Evolutionary conservation across 2,113 vertebrate species (phyloP), one percentile per base, ranked within the genome.

Genomic region (Nothoprocta pentlandii): DNA sequence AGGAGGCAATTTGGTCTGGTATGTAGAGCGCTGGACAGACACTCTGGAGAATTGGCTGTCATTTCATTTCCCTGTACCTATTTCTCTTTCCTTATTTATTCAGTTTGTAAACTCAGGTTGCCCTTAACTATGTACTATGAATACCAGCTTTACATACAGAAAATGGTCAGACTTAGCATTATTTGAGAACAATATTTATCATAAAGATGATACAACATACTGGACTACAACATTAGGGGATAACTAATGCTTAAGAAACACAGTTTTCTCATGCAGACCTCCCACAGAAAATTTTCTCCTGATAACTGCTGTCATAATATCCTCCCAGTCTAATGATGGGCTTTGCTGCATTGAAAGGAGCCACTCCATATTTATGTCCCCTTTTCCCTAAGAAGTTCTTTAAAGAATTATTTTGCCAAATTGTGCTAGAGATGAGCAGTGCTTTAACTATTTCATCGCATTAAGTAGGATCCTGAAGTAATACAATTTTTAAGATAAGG

Each of bases 371-470:
- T 91, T 91, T 94, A 94, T 56, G 68, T 23, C 32, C 15, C n/a
- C 19, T 62, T 59, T 61, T 26, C 56, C 28, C 20, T 51, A 86
- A 90, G 21, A 90, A 74, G 61, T 41, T 58, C 32, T 93, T 95
- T 79, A 62, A 89, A 79, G 53, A 89, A 59, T 66, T 71, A 76
- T 92, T 96, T 90, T 90, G 28, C 54, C 39, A 85, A 90, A 94
- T 73, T 89, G 47, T 39, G 5, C 77, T 82, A 46, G 58, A 69
- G 70, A 75, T 58, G 58, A 93, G 25, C 8, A 84, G 21, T 26
- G 30, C 80, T 93, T 95, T 96, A 93, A 95, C 92, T 80, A 93
- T 94, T 90, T 93, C 26, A 63, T 90, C 92, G 73, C 62, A 89
- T 87, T 93, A 93, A 86, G 30, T 46, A 86, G 36, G 23, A 82